Evolutionary conservation across 2,888 invertebrate species (phyloP), one percentile per base, ranked within the genome.

Genomic region (Philereme vetulata): DNA sequence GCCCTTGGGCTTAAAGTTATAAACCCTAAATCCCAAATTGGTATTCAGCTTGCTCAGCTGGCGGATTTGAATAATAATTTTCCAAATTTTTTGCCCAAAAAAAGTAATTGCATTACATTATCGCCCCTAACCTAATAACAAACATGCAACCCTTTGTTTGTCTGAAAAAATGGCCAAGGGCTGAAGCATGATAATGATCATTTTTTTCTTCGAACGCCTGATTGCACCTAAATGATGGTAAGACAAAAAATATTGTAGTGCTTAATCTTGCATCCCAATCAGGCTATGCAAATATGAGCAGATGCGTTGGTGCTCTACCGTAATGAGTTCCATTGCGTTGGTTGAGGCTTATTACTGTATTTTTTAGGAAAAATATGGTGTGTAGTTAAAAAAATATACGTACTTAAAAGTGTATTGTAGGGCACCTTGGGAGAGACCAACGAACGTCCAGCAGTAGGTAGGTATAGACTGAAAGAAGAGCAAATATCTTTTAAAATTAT

Each of bases 111-210:
- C 89, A 90, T 90, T 84, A 87, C 85, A 90, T 91, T 92, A 90
- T 90, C 91, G 90, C 91, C 90, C 91, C 92, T 84, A 85, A 90
- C 88, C 86, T 84, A 88, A 90, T 90, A 92, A 87, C 87, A 89
- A 89, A 90, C 84, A 88, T 85, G 82, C 86, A 85, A 86, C 92
- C 90, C 86, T 88, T 92, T 90, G 88, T 91, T 90, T 87, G 84
- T 85, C 89, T 90, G 89, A 91, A 92, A 91, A 80, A 91, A 91
- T 85, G 84, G 92, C 92, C 81, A 85, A 91, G 92, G 92, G 92
- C 91, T 91, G 88, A 90, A 90, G 84, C 82, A 86, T 85, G 90
- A 85, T 92, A 90, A 91, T 90, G 84, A 90, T 86, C 85, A 77
- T 84, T 90, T 89, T 88, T 88, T 87, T 84, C 79, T 80, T 79